Base-by-base conservation (phyloP, 2,113 vertebrate genomes). In the Vulpes lagopus region DNA sequence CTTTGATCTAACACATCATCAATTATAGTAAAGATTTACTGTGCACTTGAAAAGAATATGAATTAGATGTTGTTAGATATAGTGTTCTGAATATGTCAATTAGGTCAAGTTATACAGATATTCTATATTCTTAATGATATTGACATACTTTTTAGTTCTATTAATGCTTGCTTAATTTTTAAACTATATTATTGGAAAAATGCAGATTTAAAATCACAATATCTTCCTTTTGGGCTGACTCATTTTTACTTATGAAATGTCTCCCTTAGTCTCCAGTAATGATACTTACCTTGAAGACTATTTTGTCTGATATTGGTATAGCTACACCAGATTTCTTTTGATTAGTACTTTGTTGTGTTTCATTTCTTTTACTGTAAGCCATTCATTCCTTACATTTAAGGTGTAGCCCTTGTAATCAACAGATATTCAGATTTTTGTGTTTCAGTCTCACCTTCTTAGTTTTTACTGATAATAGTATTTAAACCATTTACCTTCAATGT, bases 391-490 rank as follows among this genome's bases (percentile, higher is more conserved):
- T 89, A 92, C 14, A 78, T 86, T 79, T 90, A 97, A 79, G 16
- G 3, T 38, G 1, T 49, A 69, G 2, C 11, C n/a, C 27, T 91
- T 62, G 0, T 30, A 79, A 53, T 92, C 51, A 90, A 27, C 35
- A 84, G 23, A 92, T 27, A 35, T 69, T 96, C 57, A 92, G 32
- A 82, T 82, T 91, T 80, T 92, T 91, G 15, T 25, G 78, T 82
- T 89, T 74, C 27, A 81, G 5, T 92, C 57, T 95, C 17, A 92
- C 5, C 32, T 86, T 49, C 17, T 71, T 91, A 83, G 3, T 67
- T 74, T 90, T 93, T 73, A 91, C 19, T 96, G 35, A n/a, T 95
- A 35, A 38, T 43, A 93, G 12, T 23, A 78, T 64, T 73, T 96
- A 87, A 49, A 83, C 38, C n/a, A 81, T 49, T 81, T 78, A 78